Evolutionary conservation across 2,797 vertebrate species (phyloP), one percentile per base, ranked within the genome.

Genomic region (Phrynocephalus forsythii): DNA sequence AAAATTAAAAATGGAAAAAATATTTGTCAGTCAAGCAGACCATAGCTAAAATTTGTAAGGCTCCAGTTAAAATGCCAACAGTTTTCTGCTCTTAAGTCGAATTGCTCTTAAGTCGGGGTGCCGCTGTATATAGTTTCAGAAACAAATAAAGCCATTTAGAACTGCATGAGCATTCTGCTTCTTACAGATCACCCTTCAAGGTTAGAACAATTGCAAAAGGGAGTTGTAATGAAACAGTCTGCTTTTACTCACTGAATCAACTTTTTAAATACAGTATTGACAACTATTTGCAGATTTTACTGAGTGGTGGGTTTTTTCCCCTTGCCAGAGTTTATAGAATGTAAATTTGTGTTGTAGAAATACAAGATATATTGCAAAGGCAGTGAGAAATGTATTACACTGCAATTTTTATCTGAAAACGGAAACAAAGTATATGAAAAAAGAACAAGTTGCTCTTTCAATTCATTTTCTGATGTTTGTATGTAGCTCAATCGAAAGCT

Each of bases 401-500:
- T 95, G 24, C 93, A 85, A 92, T 93, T 95, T 85, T 5, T 81
- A 94, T 71, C 28, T 71, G 85, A 91, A 79, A 90, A 91, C 83
- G 85, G 86, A 94, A 94, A 94, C 90, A 94, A 91, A 67, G 76
- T 86, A 79, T 16, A 26, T 94, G 73, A 93, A 90, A 92, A 94
- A 90, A 95, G 91, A 96, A 93, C 89, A 96, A 92, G 91, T 95
- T 96, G 93, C 94, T 95, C 95, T 97, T 96, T 96, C 95, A 97
- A 84, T 96, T 97, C 90, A 93, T 96, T 96, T 96, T 97, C 94
- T 97, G 94, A 97, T 97, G 95, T 97, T 96, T 97, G 93, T 93
- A 93, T 96, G 91, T 97, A 96, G 96, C 95, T 97, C 96, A 96
- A 97, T 95, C 76, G 85, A 96, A 97, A 97, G 93, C 96, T 97